Base-by-base conservation (phyloP, 2,113 vertebrate species). In the Chloropsis hardwickii region DNA sequence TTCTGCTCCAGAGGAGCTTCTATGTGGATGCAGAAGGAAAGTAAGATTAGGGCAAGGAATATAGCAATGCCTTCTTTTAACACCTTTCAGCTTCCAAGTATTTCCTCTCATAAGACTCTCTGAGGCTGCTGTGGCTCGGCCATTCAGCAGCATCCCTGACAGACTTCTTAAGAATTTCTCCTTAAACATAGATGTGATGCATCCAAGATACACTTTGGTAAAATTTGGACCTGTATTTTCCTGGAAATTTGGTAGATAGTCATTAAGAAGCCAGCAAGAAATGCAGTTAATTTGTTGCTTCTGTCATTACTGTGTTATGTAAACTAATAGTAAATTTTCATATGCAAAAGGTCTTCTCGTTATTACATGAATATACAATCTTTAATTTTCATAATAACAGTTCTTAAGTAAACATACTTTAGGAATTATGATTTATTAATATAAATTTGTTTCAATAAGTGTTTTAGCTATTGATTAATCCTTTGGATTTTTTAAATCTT, bases 291-390 rank as follows among this genome's bases (percentile, higher is more conserved):
- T 40, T 44, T 67, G 56, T 3, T 33, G 14, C 24, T 94, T 78
- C 56, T 56, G 20, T 64, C 17, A 57, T 60, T 91, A 84, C 21
- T 33, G 10, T 0, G 0, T 21, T 91, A 48, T 2, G 17, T 33
- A 67, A 65, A 83, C 44, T 8, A 61, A 65, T 0, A 67, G 25
- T 10, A 88, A n/a, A 45, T 56, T 25, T 74, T 91, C 15, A 40
- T 3, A 4, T 79, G 37, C 12, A 83, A 83, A 54, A 21, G 7
- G 13, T 74, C 66, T 69, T 58, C 35, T 54, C 7, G 19, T 86
- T 84, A 48, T 4, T 47, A 69, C 62, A 24, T 42, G 45, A 91
- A 66, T 57, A 88, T 1, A 81, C 1, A 37, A 24, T 23, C 27
- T 51, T 54, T 27, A 50, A 40, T 53, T 58, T 93, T 88, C 44